phyloP scores from a whole-genome alignment of 2,113 vertebrate genomes.

The Psilopsiagon aurifrons region DNA sequence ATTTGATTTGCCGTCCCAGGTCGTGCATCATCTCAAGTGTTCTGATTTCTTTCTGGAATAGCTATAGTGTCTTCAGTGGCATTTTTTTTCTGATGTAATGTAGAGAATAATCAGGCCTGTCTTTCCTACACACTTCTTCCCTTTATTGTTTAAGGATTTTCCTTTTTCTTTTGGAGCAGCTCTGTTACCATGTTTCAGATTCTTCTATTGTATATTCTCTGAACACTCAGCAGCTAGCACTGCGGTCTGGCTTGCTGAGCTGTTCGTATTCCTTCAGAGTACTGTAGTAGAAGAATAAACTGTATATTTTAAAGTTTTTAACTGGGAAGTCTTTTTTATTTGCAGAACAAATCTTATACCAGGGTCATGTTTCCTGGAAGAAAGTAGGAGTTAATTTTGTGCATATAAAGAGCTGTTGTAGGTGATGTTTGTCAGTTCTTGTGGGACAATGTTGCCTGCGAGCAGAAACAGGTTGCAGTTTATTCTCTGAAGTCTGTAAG shows the following conservation, averaged over 20 bases:
- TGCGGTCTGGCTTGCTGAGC: not conserved
- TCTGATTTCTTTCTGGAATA: constrained; percentile 40
- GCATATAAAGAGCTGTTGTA: not conserved
- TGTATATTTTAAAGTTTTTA: not conserved
- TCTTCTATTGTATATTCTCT: constrained; percentile 11
- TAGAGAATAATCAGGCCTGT: constrained; percentile 37
- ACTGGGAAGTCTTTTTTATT: not conserved
- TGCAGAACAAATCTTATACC: not conserved
- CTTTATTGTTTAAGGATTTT: constrained; percentile 23
- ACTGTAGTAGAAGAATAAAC: not conserved
- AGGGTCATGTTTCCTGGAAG: not conserved
- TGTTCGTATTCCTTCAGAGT: constrained; percentile 11
- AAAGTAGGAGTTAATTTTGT: not conserved
- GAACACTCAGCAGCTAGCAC: constrained; percentile 11
- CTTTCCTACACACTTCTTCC: constrained; percentile 9
- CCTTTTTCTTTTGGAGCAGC: not conserved
- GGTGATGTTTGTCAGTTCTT: not conserved
- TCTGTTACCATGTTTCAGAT: constrained; percentile 5
- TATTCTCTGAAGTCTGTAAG: not conserved
- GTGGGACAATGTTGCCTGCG: not conserved
- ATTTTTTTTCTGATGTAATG: not conserved
- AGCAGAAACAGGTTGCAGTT: not conserved
- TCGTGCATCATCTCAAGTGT: constrained; percentile 39
- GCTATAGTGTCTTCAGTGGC: constrained; percentile 9
- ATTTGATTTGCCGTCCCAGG: constrained; percentile 46